Percentiles rank a stretch among this genome's conserved stretches.
These are phyloP conservation scores for Anas acuta DNA, from an alignment of 2,797 vertebrate genomes.

Conservation along the genomic window DNA sequence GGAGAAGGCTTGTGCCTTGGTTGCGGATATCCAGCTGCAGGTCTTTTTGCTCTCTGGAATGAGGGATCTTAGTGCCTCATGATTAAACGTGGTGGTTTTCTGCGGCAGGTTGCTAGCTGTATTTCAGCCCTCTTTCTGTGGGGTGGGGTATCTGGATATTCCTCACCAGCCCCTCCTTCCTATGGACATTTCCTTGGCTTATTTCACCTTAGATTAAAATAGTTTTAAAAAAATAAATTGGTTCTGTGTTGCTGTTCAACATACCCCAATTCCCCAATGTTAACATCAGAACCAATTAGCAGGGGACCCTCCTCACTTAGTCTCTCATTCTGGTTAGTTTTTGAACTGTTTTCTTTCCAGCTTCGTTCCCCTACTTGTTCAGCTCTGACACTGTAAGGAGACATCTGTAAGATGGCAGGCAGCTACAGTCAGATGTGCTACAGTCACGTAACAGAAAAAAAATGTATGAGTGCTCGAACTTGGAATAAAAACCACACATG, in stretches of 20 bases:
- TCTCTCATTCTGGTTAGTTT: neutral
- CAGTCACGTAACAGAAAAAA: conserved; percentile 14
- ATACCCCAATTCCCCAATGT: neutral
- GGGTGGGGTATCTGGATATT: neutral
- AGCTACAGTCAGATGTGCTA: neutral
- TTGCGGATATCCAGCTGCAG: neutral
- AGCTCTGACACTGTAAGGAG: neutral
- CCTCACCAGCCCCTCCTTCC: neutral
- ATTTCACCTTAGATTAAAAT: neutral
- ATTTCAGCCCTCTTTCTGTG: neutral
- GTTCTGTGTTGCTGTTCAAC: neutral
- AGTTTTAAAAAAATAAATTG: neutral
- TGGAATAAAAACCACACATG: neutral
- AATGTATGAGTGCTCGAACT: neutral
- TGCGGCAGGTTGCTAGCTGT: fast-evolving
- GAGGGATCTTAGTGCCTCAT: fast-evolving
- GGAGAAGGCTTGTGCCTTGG: neutral
- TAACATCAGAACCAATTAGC: neutral
- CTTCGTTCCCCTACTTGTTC: neutral
- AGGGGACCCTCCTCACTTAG: neutral
- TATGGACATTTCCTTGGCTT: neutral
- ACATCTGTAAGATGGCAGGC: conserved; percentile 6
- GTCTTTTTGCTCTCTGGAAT: neutral
- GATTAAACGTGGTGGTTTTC: neutral
- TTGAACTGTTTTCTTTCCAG: neutral